Base-by-base conservation (phyloP, 2,797 vertebrate species). In the Megaceryle alcyon region DNA sequence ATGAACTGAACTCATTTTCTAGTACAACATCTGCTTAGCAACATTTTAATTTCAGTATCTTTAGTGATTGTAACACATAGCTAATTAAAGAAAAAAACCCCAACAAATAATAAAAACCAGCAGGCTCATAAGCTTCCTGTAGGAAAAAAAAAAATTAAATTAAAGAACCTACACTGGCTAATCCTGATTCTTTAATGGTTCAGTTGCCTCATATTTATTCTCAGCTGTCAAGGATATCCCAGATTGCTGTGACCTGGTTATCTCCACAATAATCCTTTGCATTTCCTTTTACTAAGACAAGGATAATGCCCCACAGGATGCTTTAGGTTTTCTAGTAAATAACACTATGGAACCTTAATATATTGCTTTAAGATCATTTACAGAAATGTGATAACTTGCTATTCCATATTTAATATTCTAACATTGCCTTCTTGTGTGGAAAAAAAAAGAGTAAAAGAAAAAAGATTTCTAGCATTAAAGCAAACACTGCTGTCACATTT, bases 1-100 rank as follows among this genome's bases (percentile, higher is more conserved):
- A 94, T 56, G 22, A 93, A 78, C 68, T 70, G n/a, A 61, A 64
- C 39, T 7, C 26, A 86, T 87, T 88, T 96, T 70, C 79, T 87
- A 29, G 54, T 64, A 75, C 21, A 84, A 75, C 60, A 82, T 96
- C 83, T 92, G 35, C 46, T 73, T 65, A 78, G 20, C 12, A 92
- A 43, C 1, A 0, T 26, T 82, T 84, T 75, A 33, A 65, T 69
- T 82, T 77, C 43, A 73, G 39, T 75, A 49, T 10, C 28, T 80
- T 91, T 22, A 90, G 61, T 76, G 75, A 56, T 65, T 92, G 14
- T 23, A 92, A 70, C 66, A 86, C 64, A 88, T 82, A 82, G 65
- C 54, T 82, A 86, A 82, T 86, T 95, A 79, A 90, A 96, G 75
- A 57, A 28, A 59, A 71, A 59, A 68, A 80, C 82, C 9, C 5